A percentile compares a stretch with the other conserved stretches of the same genome.
phyloP scores from a whole-genome alignment of 2,113 vertebrate genomes.

The Scalopus aquaticus region DNA sequence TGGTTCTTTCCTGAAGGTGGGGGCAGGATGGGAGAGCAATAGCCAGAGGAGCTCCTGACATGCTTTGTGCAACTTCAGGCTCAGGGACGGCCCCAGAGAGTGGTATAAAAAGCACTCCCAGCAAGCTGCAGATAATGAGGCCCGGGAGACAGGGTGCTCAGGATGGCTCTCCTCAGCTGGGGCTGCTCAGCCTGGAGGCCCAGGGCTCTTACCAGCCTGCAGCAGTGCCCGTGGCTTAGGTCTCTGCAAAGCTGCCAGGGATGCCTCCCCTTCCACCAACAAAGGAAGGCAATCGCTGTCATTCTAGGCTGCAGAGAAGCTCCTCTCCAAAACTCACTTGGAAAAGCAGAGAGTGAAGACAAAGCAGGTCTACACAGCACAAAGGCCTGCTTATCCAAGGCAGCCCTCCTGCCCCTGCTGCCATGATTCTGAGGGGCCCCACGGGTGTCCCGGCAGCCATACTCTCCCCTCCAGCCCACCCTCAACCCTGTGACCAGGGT shows the following conservation, averaged over 20 bases:
- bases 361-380: not conserved
- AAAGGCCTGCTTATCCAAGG: not conserved
- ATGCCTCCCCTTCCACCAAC: not conserved
- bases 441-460: not conserved
- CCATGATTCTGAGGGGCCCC: not conserved
- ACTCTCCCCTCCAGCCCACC: not conserved
- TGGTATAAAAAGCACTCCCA: not conserved
- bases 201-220: not conserved
- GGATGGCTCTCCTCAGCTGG: not conserved
- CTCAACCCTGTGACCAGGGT: not conserved
- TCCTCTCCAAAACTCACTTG: not conserved
- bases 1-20: not conserved
- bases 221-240: not conserved
- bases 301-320: not conserved
- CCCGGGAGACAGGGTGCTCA: not conserved
- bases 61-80: not conserved
- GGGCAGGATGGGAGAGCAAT: not conserved
- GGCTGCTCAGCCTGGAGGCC: not conserved
- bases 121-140: not conserved
- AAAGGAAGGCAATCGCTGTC: not conserved
- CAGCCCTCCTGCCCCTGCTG: not conserved
- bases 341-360: not conserved
- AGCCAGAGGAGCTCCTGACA: not conserved
- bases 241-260: not conserved
- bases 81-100: slow-evolving; percentile 1